These are phyloP conservation scores for Nyctalus aviator DNA, from an alignment of 2,797 vertebrate genomes.

Conservation along the genomic window DNA sequence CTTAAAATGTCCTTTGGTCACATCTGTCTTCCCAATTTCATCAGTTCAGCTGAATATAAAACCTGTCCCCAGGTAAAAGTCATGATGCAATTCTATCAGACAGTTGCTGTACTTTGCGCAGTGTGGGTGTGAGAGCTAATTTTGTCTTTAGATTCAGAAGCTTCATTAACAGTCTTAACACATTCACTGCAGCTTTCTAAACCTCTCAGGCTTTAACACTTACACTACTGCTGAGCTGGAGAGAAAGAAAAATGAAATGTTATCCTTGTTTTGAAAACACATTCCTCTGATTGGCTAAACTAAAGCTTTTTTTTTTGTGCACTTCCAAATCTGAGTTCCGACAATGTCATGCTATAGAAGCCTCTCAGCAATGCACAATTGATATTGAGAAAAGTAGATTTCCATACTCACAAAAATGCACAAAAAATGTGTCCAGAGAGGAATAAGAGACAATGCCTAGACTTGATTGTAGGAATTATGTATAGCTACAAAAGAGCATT, in stretches of 20 bases:
- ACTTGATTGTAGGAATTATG: neutral
- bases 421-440: constrained; percentile 9
- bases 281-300: constrained; percentile 69
- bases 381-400: constrained; percentile 67
- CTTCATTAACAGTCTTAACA: constrained; percentile 93
- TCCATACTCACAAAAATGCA: neutral
- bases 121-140: constrained; percentile 90
- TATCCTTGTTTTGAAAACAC: constrained; percentile 72
- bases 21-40: constrained; percentile 88
- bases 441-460: neutral
- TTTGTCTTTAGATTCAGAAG: constrained; percentile 89
- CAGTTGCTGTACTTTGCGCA: constrained; percentile 87
- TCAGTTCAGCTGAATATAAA: constrained; percentile 86
- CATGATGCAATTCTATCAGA: constrained; percentile 89
- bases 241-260: constrained; percentile 72
- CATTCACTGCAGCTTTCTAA: constrained; percentile 89
- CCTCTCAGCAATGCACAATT: constrained; percentile 47
- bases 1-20: constrained; percentile 87
- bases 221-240: constrained; percentile 75
- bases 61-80: constrained; percentile 88
- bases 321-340: constrained; percentile 62
- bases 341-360: constrained; percentile 44
- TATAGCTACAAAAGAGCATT: neutral
- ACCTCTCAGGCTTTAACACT: constrained; percentile 90
- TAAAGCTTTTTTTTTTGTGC: constrained; percentile 34